Conservation (phyloP, 2,888 invertebrate species). For the Chironomus riparius region DNA sequence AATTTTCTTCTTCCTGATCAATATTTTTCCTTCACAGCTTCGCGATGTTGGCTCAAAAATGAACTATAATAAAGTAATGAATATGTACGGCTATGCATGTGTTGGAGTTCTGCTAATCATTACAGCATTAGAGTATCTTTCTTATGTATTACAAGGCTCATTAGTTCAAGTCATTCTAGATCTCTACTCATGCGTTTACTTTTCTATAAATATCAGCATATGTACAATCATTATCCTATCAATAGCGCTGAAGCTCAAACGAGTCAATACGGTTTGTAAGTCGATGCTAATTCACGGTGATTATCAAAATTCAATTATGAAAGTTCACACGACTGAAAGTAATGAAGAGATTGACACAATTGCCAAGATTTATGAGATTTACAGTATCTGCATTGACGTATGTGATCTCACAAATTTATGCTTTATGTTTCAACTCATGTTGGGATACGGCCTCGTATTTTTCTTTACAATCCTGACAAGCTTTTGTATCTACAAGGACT, state of each 20-base stretch:
- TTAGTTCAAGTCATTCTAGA: neutral
- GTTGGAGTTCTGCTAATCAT: neutral
- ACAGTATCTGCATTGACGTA: neutral
- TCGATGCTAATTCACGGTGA: neutral
- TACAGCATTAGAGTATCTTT: neutral
- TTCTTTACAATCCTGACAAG: neutral
- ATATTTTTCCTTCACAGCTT: neutral
- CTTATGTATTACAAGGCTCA: neutral
- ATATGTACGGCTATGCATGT: neutral
- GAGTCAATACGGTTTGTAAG: neutral
- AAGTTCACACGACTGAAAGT: neutral
- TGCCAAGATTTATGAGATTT: slow-evolving; percentile 4
- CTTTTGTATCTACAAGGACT: neutral
- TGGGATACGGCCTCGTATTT: slow-evolving; percentile 3
- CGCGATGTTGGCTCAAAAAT: neutral
- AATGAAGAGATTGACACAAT: neutral
- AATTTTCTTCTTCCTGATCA: too few species aligned
- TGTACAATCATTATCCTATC: neutral
- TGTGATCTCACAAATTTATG: neutral
- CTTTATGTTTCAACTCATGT: slow-evolving; percentile 2
- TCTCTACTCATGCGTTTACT: neutral
- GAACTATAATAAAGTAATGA: neutral
- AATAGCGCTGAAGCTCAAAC: neutral
- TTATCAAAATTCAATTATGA: neutral
- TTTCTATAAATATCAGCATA: neutral